Conservation (phyloP, 2,113 vertebrate species). For the Leptodactylus fuscus region DNA sequence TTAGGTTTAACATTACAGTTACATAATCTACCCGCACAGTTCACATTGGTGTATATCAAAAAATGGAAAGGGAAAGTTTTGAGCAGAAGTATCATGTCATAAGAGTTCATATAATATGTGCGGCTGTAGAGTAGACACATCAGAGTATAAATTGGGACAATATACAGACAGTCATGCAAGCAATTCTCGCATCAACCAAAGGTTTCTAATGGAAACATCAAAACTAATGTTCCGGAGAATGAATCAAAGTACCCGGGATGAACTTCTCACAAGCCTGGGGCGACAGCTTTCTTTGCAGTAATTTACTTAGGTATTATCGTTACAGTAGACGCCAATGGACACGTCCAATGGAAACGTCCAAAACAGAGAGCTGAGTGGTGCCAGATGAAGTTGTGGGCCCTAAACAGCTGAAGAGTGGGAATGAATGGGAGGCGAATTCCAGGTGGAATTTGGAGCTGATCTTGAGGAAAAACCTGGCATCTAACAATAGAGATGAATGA, state of each 20-base stretch:
- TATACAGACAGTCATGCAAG: neutral
- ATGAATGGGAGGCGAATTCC: too few relatives aligned
- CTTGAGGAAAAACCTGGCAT: too few relatives aligned
- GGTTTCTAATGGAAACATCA: neutral
- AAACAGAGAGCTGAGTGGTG: too few relatives aligned
- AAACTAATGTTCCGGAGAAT: neutral
- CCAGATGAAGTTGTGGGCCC: too few relatives aligned
- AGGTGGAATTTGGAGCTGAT: too few relatives aligned
- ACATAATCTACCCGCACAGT: too few relatives aligned
- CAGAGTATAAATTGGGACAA: slow-evolving; percentile 27
- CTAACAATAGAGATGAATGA: too few relatives aligned
- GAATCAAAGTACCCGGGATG: neutral
- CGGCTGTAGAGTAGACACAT: neutral
- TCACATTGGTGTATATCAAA: neutral
- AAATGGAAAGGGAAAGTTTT: neutral
- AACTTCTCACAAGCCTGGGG: neutral
- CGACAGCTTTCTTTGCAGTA: neutral
- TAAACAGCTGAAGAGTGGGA: too few relatives aligned
- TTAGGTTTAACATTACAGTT: too few relatives aligned
- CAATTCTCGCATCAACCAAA: neutral
- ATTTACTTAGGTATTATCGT: neutral
- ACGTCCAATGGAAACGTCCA: too few relatives aligned
- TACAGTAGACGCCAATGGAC: neutral
- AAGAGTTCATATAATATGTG: neutral
- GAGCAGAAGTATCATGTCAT: neutral